Conservation (phyloP, 2,888 invertebrate genomes). For the Frankliniella intonsa region DNA sequence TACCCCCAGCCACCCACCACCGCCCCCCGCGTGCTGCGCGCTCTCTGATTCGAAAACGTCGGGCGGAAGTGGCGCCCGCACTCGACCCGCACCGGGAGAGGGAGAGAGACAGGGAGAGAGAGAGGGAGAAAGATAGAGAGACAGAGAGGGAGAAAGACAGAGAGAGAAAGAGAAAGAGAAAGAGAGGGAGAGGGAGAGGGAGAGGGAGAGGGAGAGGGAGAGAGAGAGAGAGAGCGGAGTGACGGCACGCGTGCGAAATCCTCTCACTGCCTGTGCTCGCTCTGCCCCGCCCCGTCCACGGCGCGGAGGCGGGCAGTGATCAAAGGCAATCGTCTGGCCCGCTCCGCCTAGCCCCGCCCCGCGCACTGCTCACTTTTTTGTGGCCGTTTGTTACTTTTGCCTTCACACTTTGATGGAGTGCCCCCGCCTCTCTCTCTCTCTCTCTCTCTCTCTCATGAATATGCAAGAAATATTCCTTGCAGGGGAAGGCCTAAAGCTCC, state of each 20-base stretch:
- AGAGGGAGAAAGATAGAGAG: neutral
- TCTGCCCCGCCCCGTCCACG: neutral
- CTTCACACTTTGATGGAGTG: neutral
- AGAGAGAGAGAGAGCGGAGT: neutral
- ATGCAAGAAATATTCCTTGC: slow-evolving; percentile 1
- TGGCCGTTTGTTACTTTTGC: neutral
- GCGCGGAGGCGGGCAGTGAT: neutral
- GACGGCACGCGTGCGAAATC: neutral
- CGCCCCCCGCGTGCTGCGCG: too few relatives aligned
- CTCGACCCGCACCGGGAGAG: neutral
- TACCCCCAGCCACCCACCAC: too few relatives aligned
- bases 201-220: neutral
- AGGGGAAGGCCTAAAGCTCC: slow-evolving; percentile 8
- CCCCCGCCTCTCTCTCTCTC: neutral
- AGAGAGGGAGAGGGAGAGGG: neutral
- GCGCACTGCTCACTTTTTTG: slow-evolving; percentile 3
- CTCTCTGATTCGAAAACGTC: too few relatives aligned
- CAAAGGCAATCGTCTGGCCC: neutral
- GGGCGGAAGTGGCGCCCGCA: too few relatives aligned
- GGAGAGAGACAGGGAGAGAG: neutral
- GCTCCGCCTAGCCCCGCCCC: neutral
- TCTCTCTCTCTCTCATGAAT: neutral
- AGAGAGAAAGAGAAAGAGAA: neutral
- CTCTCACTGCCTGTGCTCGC: neutral
- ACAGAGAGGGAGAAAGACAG: neutral